phyloP scores from a whole-genome alignment of 2,888 invertebrate species.

The Elysia crispata region DNA sequence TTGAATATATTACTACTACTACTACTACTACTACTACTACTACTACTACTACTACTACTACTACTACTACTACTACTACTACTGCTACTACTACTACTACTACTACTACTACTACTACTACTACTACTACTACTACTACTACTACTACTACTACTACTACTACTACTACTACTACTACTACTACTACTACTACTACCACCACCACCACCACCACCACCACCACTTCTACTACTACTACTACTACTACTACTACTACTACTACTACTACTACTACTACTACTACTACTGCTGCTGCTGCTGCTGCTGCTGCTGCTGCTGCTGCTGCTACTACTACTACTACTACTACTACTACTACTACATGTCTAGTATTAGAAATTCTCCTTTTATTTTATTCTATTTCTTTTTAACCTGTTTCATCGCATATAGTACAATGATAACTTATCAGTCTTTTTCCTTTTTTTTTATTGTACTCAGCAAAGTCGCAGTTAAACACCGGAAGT shows the following conservation, averaged over 20 bases:
- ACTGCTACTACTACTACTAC: constrained; percentile 3
- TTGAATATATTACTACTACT: constrained; percentile 4
- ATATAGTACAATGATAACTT: too few relatives aligned
- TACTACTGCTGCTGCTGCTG: too few relatives aligned
- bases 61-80: constrained; percentile 25
- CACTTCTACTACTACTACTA: neutral
- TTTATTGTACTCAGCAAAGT: too few relatives aligned
- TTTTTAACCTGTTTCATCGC: neutral
- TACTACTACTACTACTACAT: too few relatives aligned
- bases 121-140: constrained; percentile 10
- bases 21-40: constrained; percentile 14
- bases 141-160: constrained; percentile 15
- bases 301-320: too few relatives aligned
- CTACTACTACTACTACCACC: constrained; percentile 2
- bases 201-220: neutral
- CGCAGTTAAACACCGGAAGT: too few relatives aligned
- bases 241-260: neutral
- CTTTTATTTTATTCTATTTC: neutral
- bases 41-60: constrained; percentile 24
- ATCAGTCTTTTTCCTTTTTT: too few relatives aligned
- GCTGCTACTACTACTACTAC: too few relatives aligned
- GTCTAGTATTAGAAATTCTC: neutral
- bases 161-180: constrained; percentile 15
- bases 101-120: constrained; percentile 22
- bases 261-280: neutral